These are phyloP conservation scores for Nycticryphes semicollaris DNA, from an alignment of 2,113 vertebrate genomes.

Conservation along the genomic window DNA sequence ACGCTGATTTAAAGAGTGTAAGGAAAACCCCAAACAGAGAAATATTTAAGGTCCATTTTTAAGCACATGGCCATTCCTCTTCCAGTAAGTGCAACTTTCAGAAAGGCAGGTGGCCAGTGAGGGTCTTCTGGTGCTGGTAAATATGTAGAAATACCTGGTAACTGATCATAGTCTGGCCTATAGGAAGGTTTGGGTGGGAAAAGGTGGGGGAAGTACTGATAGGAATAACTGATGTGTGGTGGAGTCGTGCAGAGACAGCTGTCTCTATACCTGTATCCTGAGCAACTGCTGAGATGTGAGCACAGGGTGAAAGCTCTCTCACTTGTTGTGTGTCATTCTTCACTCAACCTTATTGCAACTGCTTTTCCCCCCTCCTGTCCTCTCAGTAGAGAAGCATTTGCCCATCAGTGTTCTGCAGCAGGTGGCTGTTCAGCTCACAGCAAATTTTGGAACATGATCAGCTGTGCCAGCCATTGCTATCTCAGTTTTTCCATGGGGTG, in stretches of 20 bases:
- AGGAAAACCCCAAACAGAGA: neutral
- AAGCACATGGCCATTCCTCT: neutral
- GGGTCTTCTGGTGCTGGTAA: neutral
- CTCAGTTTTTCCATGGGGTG: neutral
- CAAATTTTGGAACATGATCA: accelerated
- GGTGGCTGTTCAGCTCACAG: neutral
- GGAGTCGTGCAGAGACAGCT: neutral
- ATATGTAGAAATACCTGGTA: neutral
- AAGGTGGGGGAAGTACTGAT: neutral
- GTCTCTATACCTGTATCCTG: neutral
- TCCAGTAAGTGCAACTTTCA: neutral
- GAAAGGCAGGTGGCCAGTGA: neutral
- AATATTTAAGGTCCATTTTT: neutral
- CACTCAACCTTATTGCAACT: neutral
- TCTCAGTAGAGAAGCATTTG: neutral
- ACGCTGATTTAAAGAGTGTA: neutral
- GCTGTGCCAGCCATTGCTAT: neutral
- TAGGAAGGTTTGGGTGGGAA: neutral
- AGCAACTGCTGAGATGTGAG: neutral
- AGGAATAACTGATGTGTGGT: neutral
- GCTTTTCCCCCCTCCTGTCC: neutral
- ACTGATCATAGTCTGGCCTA: neutral
- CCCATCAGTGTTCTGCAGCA: neutral
- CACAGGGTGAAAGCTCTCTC: neutral
- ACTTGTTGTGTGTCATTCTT: neutral